phyloP scores from a whole-genome alignment of 2,888 invertebrate species.

The Pheosia tremula region DNA sequence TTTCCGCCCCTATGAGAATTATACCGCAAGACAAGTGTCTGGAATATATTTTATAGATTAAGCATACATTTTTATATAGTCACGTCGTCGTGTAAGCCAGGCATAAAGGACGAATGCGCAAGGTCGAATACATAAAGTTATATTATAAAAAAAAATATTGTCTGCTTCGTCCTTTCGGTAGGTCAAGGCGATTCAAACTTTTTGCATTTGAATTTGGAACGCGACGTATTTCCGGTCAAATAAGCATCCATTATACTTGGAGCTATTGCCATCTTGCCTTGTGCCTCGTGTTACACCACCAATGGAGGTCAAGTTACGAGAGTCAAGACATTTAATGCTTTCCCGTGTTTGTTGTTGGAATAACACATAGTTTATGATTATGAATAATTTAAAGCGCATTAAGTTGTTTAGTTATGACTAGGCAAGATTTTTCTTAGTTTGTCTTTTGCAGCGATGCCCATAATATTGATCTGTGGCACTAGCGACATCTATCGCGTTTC shows the following conservation, averaged over 20 bases:
- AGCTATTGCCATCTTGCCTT: not conserved
- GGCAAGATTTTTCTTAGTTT: too few species aligned
- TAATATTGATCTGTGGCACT: too few species aligned
- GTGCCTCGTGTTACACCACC: not conserved
- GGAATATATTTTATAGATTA: too few species aligned
- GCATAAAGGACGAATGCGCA: too few species aligned
- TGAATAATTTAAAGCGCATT: not conserved
- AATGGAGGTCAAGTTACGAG: conserved; percentile 12
- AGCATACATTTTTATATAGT: too few species aligned
- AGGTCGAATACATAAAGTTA: not conserved
- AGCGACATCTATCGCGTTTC: too few species aligned
- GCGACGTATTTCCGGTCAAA: conserved; percentile 40
- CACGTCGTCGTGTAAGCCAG: too few species aligned
- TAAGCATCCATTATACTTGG: conserved; percentile 9
- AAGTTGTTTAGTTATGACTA: not conserved
- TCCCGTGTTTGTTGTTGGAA: not conserved
- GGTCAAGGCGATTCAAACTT: not conserved
- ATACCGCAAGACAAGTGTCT: too few species aligned
- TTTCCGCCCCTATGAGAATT: too few species aligned
- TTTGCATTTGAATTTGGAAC: conserved; percentile 38
- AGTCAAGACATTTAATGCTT: conserved; percentile 5
- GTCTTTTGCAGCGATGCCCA: too few species aligned
- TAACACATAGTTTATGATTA: not conserved
- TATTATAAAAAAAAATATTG: not conserved
- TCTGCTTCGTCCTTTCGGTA: not conserved